Conservation (phyloP, 2,797 vertebrate genomes). For the Spinus olivaceus region DNA sequence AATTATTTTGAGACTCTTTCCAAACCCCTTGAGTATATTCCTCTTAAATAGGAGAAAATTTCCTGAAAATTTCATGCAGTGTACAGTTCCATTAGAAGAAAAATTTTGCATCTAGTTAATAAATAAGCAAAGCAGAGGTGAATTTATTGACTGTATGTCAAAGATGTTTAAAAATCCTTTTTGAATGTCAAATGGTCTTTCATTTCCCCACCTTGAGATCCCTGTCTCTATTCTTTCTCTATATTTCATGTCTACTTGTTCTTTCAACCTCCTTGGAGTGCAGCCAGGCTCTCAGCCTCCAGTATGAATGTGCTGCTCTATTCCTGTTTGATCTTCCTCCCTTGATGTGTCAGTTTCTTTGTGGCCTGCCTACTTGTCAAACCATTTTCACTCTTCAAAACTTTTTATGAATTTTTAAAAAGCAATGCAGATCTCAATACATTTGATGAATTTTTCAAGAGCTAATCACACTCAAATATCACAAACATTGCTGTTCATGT, state of each 20-base stretch:
- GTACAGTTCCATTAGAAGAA: background rate
- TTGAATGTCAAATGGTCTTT: slow-evolving; percentile 74
- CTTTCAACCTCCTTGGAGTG: slow-evolving; percentile 73
- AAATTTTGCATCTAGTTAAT: slow-evolving; percentile 39
- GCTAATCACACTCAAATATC: slow-evolving; percentile 63
- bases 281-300: slow-evolving; percentile 63
- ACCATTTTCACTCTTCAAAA: slow-evolving; percentile 76
- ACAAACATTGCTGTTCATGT: slow-evolving; percentile 52
- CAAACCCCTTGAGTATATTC: background rate
- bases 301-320: slow-evolving; percentile 65
- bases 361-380: slow-evolving; percentile 75
- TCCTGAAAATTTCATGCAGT: background rate
- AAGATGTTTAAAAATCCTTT: slow-evolving; percentile 56
- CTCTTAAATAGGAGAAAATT: background rate
- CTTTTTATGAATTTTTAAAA: slow-evolving; percentile 74
- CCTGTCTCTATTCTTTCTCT: slow-evolving; percentile 67
- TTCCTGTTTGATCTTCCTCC: slow-evolving; percentile 75
- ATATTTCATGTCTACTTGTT: slow-evolving; percentile 72
- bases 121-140: slow-evolving; percentile 52
- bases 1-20: background rate
- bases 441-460: slow-evolving; percentile 72
- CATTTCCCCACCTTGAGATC: slow-evolving; percentile 70
- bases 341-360: slow-evolving; percentile 77
- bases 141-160: slow-evolving; percentile 67
- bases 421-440: slow-evolving; percentile 54